Evolutionary conservation across 2,797 vertebrate genomes (phyloP).

Genomic region (Melanotaenia nigrans): DNA sequence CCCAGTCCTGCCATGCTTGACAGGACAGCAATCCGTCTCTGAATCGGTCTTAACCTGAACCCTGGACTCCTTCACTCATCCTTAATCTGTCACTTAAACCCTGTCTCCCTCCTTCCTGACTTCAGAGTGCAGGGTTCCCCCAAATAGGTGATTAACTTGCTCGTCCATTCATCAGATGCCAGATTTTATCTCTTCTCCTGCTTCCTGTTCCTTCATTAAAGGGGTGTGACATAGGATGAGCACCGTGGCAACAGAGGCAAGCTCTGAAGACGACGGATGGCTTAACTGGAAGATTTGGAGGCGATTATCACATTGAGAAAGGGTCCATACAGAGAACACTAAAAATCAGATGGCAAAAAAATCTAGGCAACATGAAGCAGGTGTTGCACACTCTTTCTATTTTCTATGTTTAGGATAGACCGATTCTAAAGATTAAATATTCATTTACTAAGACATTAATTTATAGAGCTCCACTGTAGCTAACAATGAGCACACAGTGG

Average conservation of each 20-base stretch:
- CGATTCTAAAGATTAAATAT: background rate
- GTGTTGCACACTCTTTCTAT: background rate
- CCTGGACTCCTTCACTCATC: conserved; percentile 58
- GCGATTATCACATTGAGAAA: conserved; percentile 1
- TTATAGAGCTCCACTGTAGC: background rate
- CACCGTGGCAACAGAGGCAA: conserved; percentile 41
- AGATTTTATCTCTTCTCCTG: conserved; percentile 51
- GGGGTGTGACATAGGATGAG: conserved; percentile 41
- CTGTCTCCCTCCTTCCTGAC: conserved; percentile 43
- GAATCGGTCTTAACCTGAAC: conserved; percentile 62
- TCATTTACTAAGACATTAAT: background rate
- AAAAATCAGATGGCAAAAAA: background rate
- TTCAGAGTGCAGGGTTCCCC: conserved; percentile 26
- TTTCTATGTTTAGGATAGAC: background rate
- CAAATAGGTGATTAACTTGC: conserved; percentile 59
- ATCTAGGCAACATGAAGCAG: background rate
- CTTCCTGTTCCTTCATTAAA: conserved; percentile 59
- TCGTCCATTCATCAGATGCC: conserved; percentile 57
- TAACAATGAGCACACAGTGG: background rate
- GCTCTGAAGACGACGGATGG: conserved; percentile 14
- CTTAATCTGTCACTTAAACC: conserved; percentile 71
- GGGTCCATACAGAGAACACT: background rate
- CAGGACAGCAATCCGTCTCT: conserved; percentile 60
- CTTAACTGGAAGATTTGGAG: conserved; percentile 3
- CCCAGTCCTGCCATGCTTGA: conserved; percentile 66